These are phyloP conservation scores for Sardinella longiceps DNA, from an alignment of 2,797 vertebrate genomes.

Conservation along the genomic window DNA sequence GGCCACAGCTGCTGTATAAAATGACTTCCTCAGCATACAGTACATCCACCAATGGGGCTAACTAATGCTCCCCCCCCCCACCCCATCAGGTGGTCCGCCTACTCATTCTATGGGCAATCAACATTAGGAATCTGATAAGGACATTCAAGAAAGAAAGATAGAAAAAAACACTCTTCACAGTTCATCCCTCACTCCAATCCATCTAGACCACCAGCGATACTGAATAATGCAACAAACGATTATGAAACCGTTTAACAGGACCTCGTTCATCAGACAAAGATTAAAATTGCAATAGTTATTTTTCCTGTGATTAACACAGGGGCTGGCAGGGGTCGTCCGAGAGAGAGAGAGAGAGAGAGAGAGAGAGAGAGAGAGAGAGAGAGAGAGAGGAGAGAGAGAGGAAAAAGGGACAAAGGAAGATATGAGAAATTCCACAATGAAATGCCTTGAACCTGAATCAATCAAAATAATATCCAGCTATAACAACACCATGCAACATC, in stretches of 20 bases:
- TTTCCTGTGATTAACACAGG: neutral
- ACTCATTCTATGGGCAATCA: neutral
- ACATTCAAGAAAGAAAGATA: neutral
- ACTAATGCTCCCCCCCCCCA: no score
- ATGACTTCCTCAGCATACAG: neutral
- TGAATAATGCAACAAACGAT: conserved; percentile 38
- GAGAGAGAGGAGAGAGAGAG: no score
- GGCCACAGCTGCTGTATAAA: neutral
- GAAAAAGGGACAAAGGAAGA: neutral
- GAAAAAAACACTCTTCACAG: neutral
- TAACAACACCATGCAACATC: neutral
- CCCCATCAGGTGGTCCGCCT: neutral
- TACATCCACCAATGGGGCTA: neutral
- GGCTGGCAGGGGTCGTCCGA: no score
- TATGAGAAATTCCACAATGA: neutral
- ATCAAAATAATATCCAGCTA: neutral
- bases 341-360: no score
- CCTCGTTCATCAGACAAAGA: conserved; percentile 15
- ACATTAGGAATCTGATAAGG: neutral
- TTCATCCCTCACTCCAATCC: neutral
- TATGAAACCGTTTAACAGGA: conserved; percentile 7
- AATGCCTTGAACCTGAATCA: neutral
- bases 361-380: no score
- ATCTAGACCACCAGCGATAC: neutral
- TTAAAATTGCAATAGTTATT: conserved; percentile 30